A percentile compares a stretch with the other conserved stretches of the same genome.
These are phyloP conservation scores for Matsumurasca onukii DNA, from an alignment of 1,140 invertebrate genomes.

Conservation along the genomic window DNA sequence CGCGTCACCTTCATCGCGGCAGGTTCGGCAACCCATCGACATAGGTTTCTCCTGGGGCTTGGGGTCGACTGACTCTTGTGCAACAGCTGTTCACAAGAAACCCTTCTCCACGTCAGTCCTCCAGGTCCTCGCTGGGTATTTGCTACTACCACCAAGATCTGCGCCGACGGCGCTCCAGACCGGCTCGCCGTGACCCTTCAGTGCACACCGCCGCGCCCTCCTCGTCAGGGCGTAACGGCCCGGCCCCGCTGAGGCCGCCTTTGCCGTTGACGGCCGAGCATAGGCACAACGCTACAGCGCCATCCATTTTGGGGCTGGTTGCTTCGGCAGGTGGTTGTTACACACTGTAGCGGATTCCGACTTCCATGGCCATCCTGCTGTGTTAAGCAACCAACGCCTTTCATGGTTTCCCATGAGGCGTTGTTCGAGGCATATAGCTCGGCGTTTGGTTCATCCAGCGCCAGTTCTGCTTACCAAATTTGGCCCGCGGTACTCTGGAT, in stretches of 20 bases:
- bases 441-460: conserved; percentile 81
- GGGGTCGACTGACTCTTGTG: conserved; percentile 87
- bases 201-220: conserved; percentile 69
- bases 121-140: conserved; percentile 66
- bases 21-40: conserved; percentile 13
- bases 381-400: conserved; percentile 83
- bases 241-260: conserved; percentile 46
- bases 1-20: no score
- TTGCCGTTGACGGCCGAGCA: conserved; percentile 60
- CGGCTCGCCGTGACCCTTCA: conserved; percentile 65
- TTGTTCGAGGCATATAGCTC: conserved; percentile 69
- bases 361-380: conserved; percentile 90
- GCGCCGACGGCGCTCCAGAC: conserved; percentile 58
- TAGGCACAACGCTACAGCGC: conserved; percentile 76
- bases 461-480: conserved; percentile 91
- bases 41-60: conserved; percentile 60
- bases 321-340: conserved; percentile 87
- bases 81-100: conserved; percentile 90
- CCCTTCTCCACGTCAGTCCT: conserved; percentile 82
- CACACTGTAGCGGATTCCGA: conserved; percentile 87
- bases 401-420: conserved; percentile 76
- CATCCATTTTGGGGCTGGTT: conserved; percentile 91
- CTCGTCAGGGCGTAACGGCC: no score
- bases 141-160: conserved; percentile 76
- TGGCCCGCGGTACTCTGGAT: conserved; percentile 72